These are phyloP conservation scores for Odontamblyopus lacepedii DNA, from an alignment of 2,797 vertebrate genomes.

Conservation along the genomic window DNA sequence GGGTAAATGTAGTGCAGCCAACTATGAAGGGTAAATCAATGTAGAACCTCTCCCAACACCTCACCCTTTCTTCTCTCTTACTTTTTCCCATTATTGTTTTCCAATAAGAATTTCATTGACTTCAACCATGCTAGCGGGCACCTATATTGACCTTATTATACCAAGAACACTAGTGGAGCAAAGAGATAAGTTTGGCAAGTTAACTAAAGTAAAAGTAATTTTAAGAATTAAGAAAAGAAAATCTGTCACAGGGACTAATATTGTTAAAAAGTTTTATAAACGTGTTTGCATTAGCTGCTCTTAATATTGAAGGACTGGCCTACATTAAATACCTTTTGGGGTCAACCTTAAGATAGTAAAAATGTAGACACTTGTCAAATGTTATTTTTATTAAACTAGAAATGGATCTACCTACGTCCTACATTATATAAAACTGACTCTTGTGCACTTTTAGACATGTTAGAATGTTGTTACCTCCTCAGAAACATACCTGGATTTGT, in stretches of 20 bases:
- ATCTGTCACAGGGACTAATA: conserved; percentile 15
- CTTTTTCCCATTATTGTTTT: conserved; percentile 56
- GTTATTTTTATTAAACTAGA: neutral
- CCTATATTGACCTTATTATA: conserved; percentile 57
- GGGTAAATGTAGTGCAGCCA: conserved; percentile 82
- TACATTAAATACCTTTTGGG: neutral
- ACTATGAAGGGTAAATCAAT: conserved; percentile 85
- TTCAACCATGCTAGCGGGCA: conserved; percentile 60
- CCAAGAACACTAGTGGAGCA: conserved; percentile 53
- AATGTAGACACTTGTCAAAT: neutral
- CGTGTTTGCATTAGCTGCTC: neutral
- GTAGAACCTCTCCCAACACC: conserved; percentile 70
- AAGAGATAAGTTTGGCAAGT: conserved; percentile 36
- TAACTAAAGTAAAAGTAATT: conserved; percentile 21
- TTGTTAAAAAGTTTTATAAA: conserved; percentile 3
- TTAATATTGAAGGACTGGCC: neutral
- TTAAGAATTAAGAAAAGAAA: conserved; percentile 19
- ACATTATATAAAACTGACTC: too few relatives aligned
- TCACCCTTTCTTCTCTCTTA: conserved; percentile 39
- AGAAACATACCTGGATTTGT: too few relatives aligned
- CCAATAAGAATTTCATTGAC: conserved; percentile 77
- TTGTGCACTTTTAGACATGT: too few relatives aligned
- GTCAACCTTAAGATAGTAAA: neutral
- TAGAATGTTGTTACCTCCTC: too few relatives aligned
- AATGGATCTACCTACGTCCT: neutral